phyloP scores from a whole-genome alignment of 2,888 invertebrate species.

The Anarsia innoxiella region DNA sequence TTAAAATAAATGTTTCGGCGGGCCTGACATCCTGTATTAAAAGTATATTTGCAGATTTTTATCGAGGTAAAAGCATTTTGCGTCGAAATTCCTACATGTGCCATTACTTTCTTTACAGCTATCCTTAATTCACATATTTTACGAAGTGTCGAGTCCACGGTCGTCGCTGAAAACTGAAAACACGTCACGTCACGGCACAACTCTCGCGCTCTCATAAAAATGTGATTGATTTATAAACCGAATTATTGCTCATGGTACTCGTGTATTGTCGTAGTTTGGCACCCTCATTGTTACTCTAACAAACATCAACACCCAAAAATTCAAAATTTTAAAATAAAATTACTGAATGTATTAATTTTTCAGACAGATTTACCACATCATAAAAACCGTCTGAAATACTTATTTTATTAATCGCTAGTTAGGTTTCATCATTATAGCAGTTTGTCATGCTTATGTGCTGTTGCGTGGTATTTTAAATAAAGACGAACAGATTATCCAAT shows the following conservation, averaged over 20 bases:
- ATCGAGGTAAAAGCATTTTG: background rate
- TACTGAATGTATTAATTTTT: slow-evolving; percentile 9
- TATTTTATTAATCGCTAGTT: slow-evolving; percentile 2
- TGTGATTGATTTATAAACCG: slow-evolving; percentile 55
- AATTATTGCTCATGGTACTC: slow-evolving; percentile 31
- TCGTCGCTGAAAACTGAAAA: slow-evolving; percentile 51
- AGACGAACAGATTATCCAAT: too few relatives aligned
- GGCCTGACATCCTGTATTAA: too few relatives aligned
- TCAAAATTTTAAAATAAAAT: slow-evolving; percentile 10
- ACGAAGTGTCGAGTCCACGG: slow-evolving; percentile 51
- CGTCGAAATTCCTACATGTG: background rate
- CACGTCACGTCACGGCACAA: slow-evolving; percentile 33
- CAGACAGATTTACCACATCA: slow-evolving; percentile 7
- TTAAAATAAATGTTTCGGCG: too few relatives aligned
- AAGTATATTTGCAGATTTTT: too few relatives aligned
- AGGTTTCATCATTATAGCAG: background rate
- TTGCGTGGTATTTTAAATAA: background rate
- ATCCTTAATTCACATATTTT: slow-evolving; percentile 43
- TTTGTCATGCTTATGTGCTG: slow-evolving; percentile 1
- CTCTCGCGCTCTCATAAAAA: slow-evolving; percentile 55
- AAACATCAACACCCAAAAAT: too few relatives aligned
- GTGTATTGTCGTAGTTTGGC: slow-evolving; percentile 37
- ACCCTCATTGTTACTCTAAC: slow-evolving; percentile 40
- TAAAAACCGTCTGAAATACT: slow-evolving; percentile 5
- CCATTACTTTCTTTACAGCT: slow-evolving; percentile 18